Percentiles rank a stretch among this genome's conserved stretches.
Evolutionary conservation across 2,113 vertebrate genomes (phyloP).

Genomic region (Ochotona princeps): DNA sequence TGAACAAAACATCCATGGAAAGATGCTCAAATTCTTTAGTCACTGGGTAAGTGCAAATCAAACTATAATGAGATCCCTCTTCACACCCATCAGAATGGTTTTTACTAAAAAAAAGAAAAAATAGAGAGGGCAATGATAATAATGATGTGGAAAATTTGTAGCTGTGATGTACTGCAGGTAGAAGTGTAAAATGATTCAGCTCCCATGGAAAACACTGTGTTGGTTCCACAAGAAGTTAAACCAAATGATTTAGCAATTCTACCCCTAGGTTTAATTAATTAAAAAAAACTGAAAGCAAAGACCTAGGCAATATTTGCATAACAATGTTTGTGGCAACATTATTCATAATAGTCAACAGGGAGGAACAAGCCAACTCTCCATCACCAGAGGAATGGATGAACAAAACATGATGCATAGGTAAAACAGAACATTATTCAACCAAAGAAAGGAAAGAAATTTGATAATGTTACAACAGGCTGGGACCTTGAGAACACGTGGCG

Average conservation of each 20-base stretch:
- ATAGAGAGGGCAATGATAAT: background rate
- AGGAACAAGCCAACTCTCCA: background rate
- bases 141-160: background rate
- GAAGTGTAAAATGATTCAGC: background rate
- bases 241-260: background rate
- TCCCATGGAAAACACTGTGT: background rate
- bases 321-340: background rate
- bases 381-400: background rate
- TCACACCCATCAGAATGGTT: background rate
- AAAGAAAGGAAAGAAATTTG: background rate
- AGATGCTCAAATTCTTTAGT: background rate
- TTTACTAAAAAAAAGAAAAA: background rate
- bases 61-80: background rate
- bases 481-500: background rate
- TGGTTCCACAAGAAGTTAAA: conserved; percentile 5
- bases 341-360: background rate
- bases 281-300: background rate
- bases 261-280: background rate
- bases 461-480: background rate
- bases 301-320: background rate
- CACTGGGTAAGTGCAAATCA: background rate
- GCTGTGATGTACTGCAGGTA: background rate
- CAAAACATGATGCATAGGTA: background rate
- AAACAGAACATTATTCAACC: background rate
- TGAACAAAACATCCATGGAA: background rate